A percentile compares a stretch with the other conserved stretches of the same genome.
Conservation (phyloP, 2,797 vertebrate genomes). For the Tenualosa ilisha region DNA sequence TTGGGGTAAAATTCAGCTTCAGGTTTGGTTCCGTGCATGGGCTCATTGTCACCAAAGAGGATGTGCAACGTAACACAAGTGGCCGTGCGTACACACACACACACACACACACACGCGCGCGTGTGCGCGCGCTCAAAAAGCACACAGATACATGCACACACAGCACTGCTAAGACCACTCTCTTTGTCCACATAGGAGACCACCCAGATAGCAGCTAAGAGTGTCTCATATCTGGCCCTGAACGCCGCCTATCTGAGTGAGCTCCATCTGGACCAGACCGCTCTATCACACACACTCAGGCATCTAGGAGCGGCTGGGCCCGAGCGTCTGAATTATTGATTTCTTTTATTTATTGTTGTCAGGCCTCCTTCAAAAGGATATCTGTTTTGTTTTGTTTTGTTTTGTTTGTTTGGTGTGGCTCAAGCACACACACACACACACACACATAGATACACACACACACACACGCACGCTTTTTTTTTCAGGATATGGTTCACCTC, state of each 20-base stretch:
- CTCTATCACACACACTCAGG: not conserved
- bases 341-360: slow-evolving; percentile 6
- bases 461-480: too few relatives aligned
- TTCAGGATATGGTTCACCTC: too few relatives aligned
- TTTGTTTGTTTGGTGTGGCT: not conserved
- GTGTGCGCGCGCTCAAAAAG: not conserved
- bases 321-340: not conserved
- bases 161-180: not conserved
- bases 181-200: not conserved
- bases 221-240: not conserved
- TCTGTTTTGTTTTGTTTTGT: slow-evolving; percentile 8
- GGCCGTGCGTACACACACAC: not conserved
- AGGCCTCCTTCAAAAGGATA: not conserved
- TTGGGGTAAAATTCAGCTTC: too few relatives aligned
- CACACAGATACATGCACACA: not conserved
- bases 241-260: not conserved
- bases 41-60: slow-evolving; percentile 18
- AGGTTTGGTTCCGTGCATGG: not conserved
- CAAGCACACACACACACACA: too few relatives aligned
- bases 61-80: not conserved
- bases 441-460: too few relatives aligned
- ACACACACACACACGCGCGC: not conserved
- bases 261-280: too few relatives aligned
- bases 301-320: not conserved
- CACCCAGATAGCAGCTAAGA: not conserved